These are phyloP conservation scores for Antheraea assamensis DNA, from an alignment of 2,888 invertebrate species.

Conservation along the genomic window DNA sequence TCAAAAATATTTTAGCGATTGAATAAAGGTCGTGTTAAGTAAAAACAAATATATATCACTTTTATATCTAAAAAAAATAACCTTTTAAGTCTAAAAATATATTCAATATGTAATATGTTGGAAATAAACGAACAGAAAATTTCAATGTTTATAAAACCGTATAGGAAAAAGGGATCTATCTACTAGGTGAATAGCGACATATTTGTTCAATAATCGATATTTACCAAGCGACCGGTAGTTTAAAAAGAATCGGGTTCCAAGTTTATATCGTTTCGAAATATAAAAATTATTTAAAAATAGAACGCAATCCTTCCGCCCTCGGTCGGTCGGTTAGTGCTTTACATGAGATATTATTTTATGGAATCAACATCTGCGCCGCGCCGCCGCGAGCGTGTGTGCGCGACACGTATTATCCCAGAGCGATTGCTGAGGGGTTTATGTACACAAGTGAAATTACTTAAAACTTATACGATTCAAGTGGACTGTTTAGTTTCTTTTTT, in stretches of 20 bases:
- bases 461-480: conserved; percentile 76
- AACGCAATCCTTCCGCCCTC: conserved; percentile 82
- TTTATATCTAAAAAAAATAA: too few species aligned
- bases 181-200: background rate
- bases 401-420: conserved; percentile 53
- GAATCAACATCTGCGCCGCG: conserved; percentile 78
- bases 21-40: too few species aligned
- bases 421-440: conserved; percentile 67
- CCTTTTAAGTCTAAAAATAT: too few species aligned
- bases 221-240: background rate
- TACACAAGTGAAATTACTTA: conserved; percentile 76
- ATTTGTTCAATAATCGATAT: background rate
- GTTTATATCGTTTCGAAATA: conserved; percentile 73
- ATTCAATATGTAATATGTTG: too few species aligned
- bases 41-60: too few species aligned
- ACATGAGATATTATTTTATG: conserved; percentile 83
- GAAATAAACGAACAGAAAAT: background rate
- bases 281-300: conserved; percentile 77
- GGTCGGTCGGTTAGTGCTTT: conserved; percentile 76
- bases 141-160: background rate
- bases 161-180: background rate
- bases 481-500: conserved; percentile 59
- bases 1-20: too few species aligned
- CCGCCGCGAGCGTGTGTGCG: conserved; percentile 55
- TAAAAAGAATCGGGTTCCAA: conserved; percentile 37